Conservation (phyloP, 2,797 vertebrate genomes). For the Anguilla obscura region DNA sequence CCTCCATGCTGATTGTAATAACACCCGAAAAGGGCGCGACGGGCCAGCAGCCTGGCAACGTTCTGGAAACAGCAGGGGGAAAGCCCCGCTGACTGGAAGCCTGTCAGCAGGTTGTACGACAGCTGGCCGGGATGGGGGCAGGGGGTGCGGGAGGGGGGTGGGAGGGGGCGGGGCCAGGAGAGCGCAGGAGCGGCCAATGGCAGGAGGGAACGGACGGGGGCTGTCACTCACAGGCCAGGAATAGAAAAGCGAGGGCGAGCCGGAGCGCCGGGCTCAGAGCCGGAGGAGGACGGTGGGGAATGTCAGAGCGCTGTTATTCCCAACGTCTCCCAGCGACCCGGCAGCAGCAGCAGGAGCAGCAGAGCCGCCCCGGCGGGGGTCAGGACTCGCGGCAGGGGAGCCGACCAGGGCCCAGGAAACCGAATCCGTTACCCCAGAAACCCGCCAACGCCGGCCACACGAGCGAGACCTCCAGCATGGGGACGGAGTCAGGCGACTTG, state of each 20-base stretch:
- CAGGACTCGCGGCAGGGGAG: conserved; percentile 45
- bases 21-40: conserved; percentile 31
- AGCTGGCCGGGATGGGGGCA: conserved; percentile 36
- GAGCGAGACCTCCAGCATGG: conserved; percentile 47
- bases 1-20: conserved; percentile 41
- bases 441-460: conserved; percentile 39
- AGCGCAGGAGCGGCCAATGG: conserved; percentile 31
- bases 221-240: conserved; percentile 67
- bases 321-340: conserved; percentile 49
- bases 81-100: conserved; percentile 35
- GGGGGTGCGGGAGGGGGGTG: conserved; percentile 35
- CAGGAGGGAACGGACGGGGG: conserved; percentile 55
- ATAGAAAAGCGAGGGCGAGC: conserved; percentile 62
- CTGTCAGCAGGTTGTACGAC: conserved; percentile 40
- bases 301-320: conserved; percentile 54
- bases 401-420: conserved; percentile 42
- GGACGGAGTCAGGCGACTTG: conserved; percentile 64
- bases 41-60: conserved; percentile 12
- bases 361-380: conserved; percentile 10
- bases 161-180: conserved; percentile 37
- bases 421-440: conserved; percentile 36
- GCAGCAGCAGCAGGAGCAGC: conserved; percentile 45
- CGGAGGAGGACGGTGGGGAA: conserved; percentile 54
- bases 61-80: conserved; percentile 26
- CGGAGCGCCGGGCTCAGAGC: conserved; percentile 59